A percentile compares a stretch with the other conserved stretches of the same genome.
phyloP scores from a whole-genome alignment of 2,797 vertebrate species.

The Poeciliopsis paucimaculata region DNA sequence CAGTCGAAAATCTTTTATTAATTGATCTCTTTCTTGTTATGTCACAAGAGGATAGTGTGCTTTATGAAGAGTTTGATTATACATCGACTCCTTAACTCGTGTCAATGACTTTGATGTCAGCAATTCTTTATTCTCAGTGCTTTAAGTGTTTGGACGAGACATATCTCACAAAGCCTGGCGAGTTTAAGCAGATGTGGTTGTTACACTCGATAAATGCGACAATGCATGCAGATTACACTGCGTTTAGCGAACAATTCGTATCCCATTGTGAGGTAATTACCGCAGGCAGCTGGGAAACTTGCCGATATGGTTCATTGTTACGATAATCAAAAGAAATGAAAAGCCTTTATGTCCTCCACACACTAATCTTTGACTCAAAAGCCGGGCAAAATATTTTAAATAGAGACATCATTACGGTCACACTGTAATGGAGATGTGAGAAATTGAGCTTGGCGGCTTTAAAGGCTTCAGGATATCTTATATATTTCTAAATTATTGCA shows the following conservation, averaged over 20 bases:
- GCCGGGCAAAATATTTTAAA: conserved; percentile 28
- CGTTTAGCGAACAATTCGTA: not conserved
- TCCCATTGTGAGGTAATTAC: conserved; percentile 43
- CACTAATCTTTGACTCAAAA: conserved; percentile 13
- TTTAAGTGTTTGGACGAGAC: not conserved
- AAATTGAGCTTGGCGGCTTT: not conserved
- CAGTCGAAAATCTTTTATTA: not conserved
- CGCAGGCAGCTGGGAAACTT: conserved; percentile 31
- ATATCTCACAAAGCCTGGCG: conserved; percentile 5
- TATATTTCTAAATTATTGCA: not conserved
- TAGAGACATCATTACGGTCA: conserved; percentile 14
- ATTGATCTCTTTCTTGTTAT: not conserved
- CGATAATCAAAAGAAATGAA: conserved; percentile 44
- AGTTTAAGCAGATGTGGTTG: conserved; percentile 25
- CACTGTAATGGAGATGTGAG: conserved; percentile 8
- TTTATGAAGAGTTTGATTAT: not conserved
- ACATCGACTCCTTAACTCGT: not conserved
- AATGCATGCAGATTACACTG: not conserved
- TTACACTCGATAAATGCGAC: conserved; percentile 8
- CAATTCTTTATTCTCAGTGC: not conserved
- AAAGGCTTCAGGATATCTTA: not conserved
- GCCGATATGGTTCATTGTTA: conserved; percentile 29
- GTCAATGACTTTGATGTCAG: not conserved
- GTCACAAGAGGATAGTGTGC: not conserved
- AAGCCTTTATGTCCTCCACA: conserved; percentile 8